Evolutionary conservation across 2,797 vertebrate genomes (phyloP).

Genomic region (Gastrophryne carolinensis): DNA sequence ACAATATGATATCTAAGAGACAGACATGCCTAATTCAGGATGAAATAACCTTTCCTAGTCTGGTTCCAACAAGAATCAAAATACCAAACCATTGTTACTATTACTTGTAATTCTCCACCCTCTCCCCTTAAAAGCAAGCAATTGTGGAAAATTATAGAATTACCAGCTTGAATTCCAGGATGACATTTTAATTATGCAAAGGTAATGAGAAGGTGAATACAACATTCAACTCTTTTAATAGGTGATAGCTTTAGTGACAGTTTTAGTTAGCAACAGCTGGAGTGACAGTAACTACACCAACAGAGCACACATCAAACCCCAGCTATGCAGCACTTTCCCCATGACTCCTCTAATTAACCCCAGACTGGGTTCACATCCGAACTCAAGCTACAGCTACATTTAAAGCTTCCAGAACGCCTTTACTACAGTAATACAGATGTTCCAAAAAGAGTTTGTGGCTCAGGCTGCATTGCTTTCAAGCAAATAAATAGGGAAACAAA

Average conservation of each 20-base stretch:
- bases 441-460: conserved; percentile 14
- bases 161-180: neutral
- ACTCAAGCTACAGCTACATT: neutral
- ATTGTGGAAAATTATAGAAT: no score
- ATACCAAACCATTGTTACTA: neutral
- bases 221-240: neutral
- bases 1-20: no score
- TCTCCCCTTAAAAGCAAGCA: neutral
- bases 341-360: neutral
- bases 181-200: neutral
- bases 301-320: neutral
- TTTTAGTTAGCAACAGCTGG: neutral
- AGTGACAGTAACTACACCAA: neutral
- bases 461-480: neutral
- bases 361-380: neutral
- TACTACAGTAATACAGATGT: neutral
- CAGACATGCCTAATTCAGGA: no score
- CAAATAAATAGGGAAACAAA: neutral
- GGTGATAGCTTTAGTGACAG: neutral
- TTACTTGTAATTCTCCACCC: neutral
- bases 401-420: neutral
- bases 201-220: neutral
- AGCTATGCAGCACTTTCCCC: neutral
- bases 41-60: no score
- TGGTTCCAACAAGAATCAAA: neutral